These are phyloP conservation scores for Phenganax stokvisi DNA, from an alignment of 92 coral and sea anemone species.

Conservation along the genomic window DNA sequence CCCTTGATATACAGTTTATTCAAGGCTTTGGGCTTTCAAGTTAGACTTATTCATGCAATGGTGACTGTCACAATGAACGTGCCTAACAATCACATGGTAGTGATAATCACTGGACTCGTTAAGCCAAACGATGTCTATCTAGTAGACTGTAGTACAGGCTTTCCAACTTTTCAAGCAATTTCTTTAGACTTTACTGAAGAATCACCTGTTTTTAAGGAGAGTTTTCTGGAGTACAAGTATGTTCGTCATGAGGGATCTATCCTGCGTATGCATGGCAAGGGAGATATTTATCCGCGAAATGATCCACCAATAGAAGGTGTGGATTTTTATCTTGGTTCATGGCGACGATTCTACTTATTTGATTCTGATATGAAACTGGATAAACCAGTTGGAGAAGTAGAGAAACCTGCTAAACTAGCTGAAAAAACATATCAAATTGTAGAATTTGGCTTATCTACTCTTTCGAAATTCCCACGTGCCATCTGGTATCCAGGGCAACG, in stretches of 20 bases:
- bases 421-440: not conserved
- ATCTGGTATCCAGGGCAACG: slow-evolving; percentile 21
- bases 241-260: not conserved
- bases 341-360: not conserved
- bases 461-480: slow-evolving; percentile 11
- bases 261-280: not conserved
- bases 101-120: not conserved
- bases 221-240: slow-evolving; percentile 19
- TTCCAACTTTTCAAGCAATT: slow-evolving; percentile 11
- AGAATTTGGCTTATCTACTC: not conserved
- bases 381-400: not conserved
- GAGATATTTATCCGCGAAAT: no score
- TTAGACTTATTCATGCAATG: not conserved
- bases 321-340: not conserved
- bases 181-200: slow-evolving; percentile 11
- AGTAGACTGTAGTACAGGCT: slow-evolving; percentile 20
- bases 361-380: not conserved
- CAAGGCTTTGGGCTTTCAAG: not conserved
- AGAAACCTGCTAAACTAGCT: not conserved
- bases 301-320: no score
- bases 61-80: not conserved
- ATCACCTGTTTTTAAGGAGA: slow-evolving; percentile 5
- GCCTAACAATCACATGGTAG: not conserved
- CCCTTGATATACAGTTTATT: not conserved
- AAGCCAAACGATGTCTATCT: slow-evolving; percentile 4